Evolutionary conservation across 2,113 vertebrate genomes (phyloP), one percentile per base, ranked within the genome.

Genomic region (Tympanuchus pallidicinctus): DNA sequence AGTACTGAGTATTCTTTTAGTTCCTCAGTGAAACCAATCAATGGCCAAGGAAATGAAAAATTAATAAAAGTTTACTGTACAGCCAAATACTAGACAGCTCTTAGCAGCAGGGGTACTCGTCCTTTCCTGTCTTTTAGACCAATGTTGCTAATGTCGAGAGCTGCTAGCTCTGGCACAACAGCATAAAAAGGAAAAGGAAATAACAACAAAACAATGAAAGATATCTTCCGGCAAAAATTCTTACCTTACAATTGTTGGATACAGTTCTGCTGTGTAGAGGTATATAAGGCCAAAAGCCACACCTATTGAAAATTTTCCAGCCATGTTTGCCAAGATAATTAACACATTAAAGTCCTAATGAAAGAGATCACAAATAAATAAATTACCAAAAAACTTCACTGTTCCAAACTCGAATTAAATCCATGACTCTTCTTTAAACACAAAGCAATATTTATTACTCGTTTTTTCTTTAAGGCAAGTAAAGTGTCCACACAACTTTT

Each of bases 251-350:
- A 97, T 94, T 24, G 99, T 99, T 56, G 99, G 99, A 92, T 99
- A 99, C 43, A 99, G 97, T 92, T 99, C 99, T 85, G 99, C 99
- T 13, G 98, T 99, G 94, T 99, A 99, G 82, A 99, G 97, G 93
- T 99, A 99, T 92, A 99, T 98, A 40, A 99, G 98, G 56, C 98
- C 99, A 93, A 99, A 99, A 3, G 98, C 98, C 69, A 99, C 98
- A 14, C 98, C 98, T 17, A 99, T 98, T 69, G 98, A 96, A 97
- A 99, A 99, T 95, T 99, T 99, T 90, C 98, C 98, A 22, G 83
- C 98, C 98, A 99, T 99, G 61, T 97, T 97, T 64, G 98, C 95
- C 80, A 96, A 52, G 27, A 99, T 92, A 66, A 90, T 96, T 95
- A 98, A 93, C 66, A 77, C 36, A 45, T 70, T 88, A 64, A 88